Evolutionary conservation across 1,140 invertebrate species (phyloP), one percentile per base, ranked within the genome.

Genomic region (Nasonia giraulti): DNA sequence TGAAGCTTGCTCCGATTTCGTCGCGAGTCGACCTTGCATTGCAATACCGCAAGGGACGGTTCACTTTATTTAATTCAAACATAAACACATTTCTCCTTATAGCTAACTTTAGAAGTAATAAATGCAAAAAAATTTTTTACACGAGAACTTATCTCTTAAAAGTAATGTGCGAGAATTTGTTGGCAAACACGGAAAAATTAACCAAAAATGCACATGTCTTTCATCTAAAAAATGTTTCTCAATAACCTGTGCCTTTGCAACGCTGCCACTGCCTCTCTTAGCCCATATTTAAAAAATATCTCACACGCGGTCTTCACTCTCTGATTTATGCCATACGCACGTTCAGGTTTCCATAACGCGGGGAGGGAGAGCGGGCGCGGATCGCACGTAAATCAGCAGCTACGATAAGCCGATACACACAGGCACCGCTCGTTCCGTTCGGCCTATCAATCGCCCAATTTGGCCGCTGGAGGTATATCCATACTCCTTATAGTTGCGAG

Each of bases 1-100:
- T 86, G 91, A 86, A 40, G 88, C 88, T 88, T 93, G 94, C 94
- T 94, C 91, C 93, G 91, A 89, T 90, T 92, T 92, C 90, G 90
- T 93, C 93, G 88, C 91, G 92, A 93, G 94, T 95, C 93, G 40
- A 91, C 92, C 93, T 90, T 92, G 93, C 93, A 93, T 95, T 95
- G 94, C 95, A 95, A 92, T 94, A 92, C 90, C 85, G 88, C 90
- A 89, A 88, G 90, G 40, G 10, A 44, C 40, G 40, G 40, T 8
- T 44, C 40, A 44, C 40, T 8, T 44, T 44, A 44, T 44, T 7
- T 44, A 44, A 44, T 44, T 8, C 10, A 44, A 44, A 44, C 40
- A 44, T 11, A 44, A 44, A 8, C 1, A 44, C 10, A 8, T 44
- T 10, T 7, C 40, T 7, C 10, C 10, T 8, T 7, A 0, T 11